Percentiles rank a stretch among this genome's conserved stretches.
These are phyloP conservation scores for Calidris pugnax DNA, from an alignment of 2,113 vertebrate species.

Conservation along the genomic window DNA sequence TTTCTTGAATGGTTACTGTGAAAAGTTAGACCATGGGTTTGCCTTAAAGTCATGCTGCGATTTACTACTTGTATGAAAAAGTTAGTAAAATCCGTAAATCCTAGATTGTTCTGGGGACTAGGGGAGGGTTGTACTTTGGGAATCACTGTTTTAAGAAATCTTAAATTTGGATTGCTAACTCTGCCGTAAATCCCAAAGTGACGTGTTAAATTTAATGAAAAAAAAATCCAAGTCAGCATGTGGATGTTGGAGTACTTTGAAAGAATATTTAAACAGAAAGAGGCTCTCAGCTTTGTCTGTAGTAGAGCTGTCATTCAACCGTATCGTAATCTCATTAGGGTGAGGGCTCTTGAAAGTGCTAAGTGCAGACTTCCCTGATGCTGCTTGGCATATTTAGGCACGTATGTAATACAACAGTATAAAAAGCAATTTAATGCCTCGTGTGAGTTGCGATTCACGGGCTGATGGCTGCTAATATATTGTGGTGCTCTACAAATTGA, in stretches of 20 bases:
- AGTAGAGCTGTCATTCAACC: conserved; percentile 12
- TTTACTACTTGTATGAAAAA: background rate
- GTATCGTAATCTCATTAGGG: conserved; percentile 34
- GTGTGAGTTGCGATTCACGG: conserved; percentile 8
- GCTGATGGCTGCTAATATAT: conserved; percentile 25
- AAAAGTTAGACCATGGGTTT: background rate
- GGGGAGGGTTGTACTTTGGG: background rate
- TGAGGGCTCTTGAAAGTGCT: conserved; percentile 30
- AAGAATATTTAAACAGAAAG: conserved; percentile 26
- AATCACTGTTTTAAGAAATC: background rate
- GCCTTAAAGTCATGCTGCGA: background rate
- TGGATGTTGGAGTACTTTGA: conserved; percentile 8
- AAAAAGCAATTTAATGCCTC: conserved; percentile 51
- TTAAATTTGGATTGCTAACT: conserved; percentile 8
- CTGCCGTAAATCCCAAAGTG: conserved; percentile 9
- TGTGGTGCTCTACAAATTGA: conserved; percentile 8
- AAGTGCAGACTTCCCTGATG: conserved; percentile 35
- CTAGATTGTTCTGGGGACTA: background rate
- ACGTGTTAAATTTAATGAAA: conserved; percentile 29
- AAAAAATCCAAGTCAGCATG: conserved; percentile 2
- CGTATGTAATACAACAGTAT: background rate
- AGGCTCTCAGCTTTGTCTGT: background rate
- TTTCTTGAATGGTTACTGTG: background rate
- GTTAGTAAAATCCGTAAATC: background rate
- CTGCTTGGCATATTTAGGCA: conserved; percentile 8